Conservation (phyloP, 2,113 vertebrate genomes). For the Malaclemys terrapin region DNA sequence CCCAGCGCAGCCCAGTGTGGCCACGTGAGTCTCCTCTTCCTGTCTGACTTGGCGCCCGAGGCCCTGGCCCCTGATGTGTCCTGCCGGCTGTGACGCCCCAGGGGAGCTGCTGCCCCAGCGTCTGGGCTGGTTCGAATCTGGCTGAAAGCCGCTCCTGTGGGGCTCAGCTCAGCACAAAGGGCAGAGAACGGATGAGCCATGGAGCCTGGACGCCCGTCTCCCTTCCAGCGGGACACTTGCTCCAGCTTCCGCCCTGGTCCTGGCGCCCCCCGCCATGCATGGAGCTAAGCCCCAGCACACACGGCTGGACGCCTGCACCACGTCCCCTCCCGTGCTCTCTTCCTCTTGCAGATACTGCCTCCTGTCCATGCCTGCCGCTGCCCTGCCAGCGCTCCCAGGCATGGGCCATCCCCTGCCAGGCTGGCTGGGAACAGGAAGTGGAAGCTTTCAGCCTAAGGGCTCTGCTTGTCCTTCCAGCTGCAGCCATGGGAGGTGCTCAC, state of each 20-base stretch:
- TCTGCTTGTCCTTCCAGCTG: not conserved
- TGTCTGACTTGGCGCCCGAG: rapidly evolving
- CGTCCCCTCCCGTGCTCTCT: not conserved
- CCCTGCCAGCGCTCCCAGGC: not conserved
- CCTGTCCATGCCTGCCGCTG: slow-evolving; percentile 34
- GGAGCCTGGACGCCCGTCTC: not conserved
- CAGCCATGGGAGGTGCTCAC: rapidly evolving
- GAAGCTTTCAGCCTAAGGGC: rapidly evolving
- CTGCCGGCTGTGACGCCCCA: not conserved
- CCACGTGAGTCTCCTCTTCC: not conserved
- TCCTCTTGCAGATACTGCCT: slow-evolving; percentile 15
- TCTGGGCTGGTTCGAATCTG: not conserved
- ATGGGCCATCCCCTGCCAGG: not conserved
- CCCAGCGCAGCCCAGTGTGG: rapidly evolving
- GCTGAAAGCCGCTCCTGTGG: not conserved
- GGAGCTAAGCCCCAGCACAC: no score
- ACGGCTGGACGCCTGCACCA: rapidly evolving
- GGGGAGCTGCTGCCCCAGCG: rapidly evolving
- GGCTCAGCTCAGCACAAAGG: not conserved
- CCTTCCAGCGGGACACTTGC: not conserved
- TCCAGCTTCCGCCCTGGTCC: not conserved
- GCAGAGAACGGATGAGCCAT: not conserved
- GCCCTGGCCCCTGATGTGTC: not conserved
- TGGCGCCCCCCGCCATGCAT: not conserved
- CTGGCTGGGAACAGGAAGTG: rapidly evolving